Evolutionary conservation across 2,888 invertebrate genomes (phyloP), one percentile per base, ranked within the genome.

Genomic region (Epinotia demarniana): DNA sequence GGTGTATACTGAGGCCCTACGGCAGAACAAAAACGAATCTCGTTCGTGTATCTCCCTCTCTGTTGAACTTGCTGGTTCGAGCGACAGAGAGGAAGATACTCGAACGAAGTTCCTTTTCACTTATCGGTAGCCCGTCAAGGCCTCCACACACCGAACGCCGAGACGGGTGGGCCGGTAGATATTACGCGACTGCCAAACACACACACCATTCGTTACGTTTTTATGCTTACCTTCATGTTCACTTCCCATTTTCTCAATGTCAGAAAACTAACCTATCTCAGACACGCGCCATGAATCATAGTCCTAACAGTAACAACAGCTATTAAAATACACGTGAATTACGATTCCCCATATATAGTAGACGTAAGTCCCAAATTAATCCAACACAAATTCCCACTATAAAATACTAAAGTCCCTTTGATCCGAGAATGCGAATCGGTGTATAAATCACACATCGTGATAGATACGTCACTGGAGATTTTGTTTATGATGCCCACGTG

Each of bases 321-420:
- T 61, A 46, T 49, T 27, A 70, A 46, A 61, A 27, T 58, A 43
- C 58, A 23, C 58, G 13, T 46, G 23, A 68, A 23, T 58, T 57
- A 68, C 16, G n/a, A 43, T 58, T 19, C 43, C 9, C 19, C n/a
- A n/a, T n/a, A n/a, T n/a, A 33, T 57, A 58, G 46, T 68, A 58
- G 43, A 58, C 43, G 16, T 68, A 68, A 16, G 43, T 43, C 58
- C 4, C 2, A 70, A 70, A 70, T 70, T 70, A 70, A 70, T 70
- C 27, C 49, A 61, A 49, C 49, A 61, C 70, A 61, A 70, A 70
- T 70, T 49, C n/a, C 49, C 8, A 13, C 49, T 46, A 49, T 61
- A 61, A 61, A 70, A 61, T n/a, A 19, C n/a, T 58, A 11, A 68
- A 57, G 16, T 49, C 13, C 70, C 61, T 70, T 70, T 70, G 70